phyloP scores from a whole-genome alignment of 2,113 vertebrate species.

The Neopipo cinnamomea region DNA sequence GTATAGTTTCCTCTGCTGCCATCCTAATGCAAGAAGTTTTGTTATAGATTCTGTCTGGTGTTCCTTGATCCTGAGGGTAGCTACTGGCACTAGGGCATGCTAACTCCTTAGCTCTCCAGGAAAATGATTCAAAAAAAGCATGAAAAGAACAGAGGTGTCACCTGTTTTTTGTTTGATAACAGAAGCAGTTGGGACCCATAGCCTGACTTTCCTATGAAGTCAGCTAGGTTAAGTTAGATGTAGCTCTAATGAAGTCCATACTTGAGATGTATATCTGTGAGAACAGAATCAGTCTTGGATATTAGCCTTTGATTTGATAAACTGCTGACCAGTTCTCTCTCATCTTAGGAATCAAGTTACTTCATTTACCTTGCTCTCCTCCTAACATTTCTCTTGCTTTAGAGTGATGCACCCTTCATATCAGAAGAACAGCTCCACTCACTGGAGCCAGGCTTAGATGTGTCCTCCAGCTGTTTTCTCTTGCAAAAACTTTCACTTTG shows the following conservation, averaged over 20 bases:
- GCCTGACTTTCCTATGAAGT: background rate
- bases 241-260: background rate
- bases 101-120: background rate
- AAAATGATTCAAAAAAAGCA: background rate
- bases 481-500: background rate
- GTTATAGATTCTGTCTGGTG: background rate
- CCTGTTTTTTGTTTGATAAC: conserved; percentile 19
- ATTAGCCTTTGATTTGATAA: conserved; percentile 51
- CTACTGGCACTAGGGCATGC: background rate
- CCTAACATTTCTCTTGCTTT: background rate
- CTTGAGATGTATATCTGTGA: background rate
- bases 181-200: background rate
- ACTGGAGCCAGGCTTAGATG: background rate
- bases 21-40: background rate
- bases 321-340: conserved; percentile 36
- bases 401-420: background rate
- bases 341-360: background rate
- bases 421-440: background rate
- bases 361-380: background rate
- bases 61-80: background rate
- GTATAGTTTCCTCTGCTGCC: background rate
- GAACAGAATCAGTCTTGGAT: background rate
- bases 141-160: background rate
- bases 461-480: background rate
- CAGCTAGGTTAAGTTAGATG: background rate